Evolutionary conservation across 2,113 vertebrate species (phyloP).

Genomic region (Cisticola juncidis): DNA sequence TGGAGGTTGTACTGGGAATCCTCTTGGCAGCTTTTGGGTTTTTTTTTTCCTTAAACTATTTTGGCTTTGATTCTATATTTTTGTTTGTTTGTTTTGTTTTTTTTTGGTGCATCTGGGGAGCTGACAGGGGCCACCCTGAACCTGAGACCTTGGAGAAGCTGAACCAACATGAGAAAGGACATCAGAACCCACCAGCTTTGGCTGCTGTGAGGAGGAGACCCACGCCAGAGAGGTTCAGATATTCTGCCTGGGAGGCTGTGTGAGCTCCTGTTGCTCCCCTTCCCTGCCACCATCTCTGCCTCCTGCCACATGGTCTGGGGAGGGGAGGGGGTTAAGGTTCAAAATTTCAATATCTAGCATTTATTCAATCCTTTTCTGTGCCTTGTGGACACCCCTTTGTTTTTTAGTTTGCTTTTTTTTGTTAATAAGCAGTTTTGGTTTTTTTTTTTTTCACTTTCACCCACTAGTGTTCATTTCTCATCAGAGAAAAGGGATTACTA

Average conservation of each 20-base stretch:
- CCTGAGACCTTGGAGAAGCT: background rate
- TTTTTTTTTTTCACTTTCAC: background rate
- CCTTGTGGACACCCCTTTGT: background rate
- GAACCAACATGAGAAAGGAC: background rate
- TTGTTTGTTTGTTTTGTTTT: too few species aligned
- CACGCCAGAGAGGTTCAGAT: background rate
- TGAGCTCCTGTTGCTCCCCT: background rate
- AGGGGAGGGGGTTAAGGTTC: background rate
- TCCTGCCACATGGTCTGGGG: background rate
- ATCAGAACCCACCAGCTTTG: background rate
- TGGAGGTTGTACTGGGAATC: background rate
- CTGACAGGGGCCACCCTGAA: background rate
- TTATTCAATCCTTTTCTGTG: background rate
- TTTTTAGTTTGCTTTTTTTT: background rate
- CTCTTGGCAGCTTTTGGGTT: background rate
- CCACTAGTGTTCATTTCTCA: background rate
- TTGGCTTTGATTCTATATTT: fast-evolving
- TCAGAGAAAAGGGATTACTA: background rate
- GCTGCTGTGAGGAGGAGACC: background rate
- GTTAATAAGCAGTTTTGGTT: background rate
- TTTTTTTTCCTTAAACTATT: background rate
- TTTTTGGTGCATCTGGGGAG: background rate
- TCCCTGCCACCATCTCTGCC: background rate
- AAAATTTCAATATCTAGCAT: background rate
- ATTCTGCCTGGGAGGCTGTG: background rate